Evolutionary conservation across 2,797 vertebrate genomes (phyloP).

Genomic region (Rallus crepitans): DNA sequence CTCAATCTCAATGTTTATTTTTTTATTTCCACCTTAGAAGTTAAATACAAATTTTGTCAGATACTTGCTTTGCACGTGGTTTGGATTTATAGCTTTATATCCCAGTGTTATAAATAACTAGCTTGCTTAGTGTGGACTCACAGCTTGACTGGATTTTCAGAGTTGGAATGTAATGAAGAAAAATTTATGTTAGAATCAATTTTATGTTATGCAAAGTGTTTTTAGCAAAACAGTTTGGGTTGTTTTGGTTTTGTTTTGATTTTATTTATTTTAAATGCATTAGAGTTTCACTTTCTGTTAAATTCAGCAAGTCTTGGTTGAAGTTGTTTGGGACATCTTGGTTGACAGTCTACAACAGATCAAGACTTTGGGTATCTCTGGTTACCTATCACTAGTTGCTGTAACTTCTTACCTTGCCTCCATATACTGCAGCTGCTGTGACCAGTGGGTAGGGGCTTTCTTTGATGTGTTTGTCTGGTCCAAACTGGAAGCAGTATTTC

Average conservation of each 20-base stretch:
- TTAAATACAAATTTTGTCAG: neutral
- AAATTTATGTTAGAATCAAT: neutral
- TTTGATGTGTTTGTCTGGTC: neutral
- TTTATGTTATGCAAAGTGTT: neutral
- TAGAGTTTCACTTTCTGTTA: too few species aligned
- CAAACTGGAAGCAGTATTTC: neutral
- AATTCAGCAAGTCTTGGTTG: neutral
- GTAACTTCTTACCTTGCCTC: neutral
- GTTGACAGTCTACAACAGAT: neutral
- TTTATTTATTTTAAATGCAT: too few species aligned
- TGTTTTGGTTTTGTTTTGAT: too few species aligned
- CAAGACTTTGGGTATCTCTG: neutral
- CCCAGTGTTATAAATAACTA: neutral
- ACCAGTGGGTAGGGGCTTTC: neutral
- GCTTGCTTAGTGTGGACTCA: neutral
- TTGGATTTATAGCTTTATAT: constrained; percentile 2
- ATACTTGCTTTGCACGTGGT: neutral
- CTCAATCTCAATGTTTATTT: neutral
- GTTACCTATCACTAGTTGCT: neutral
- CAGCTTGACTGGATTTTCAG: neutral
- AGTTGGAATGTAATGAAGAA: neutral
- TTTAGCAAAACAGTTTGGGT: neutral
- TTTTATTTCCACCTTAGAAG: neutral
- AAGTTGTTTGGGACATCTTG: neutral
- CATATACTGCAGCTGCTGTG: rapidly evolving